These are phyloP conservation scores for Parazoanthus swiftii DNA, from an alignment of 92 coral and sea anemone genomes.

Conservation along the genomic window DNA sequence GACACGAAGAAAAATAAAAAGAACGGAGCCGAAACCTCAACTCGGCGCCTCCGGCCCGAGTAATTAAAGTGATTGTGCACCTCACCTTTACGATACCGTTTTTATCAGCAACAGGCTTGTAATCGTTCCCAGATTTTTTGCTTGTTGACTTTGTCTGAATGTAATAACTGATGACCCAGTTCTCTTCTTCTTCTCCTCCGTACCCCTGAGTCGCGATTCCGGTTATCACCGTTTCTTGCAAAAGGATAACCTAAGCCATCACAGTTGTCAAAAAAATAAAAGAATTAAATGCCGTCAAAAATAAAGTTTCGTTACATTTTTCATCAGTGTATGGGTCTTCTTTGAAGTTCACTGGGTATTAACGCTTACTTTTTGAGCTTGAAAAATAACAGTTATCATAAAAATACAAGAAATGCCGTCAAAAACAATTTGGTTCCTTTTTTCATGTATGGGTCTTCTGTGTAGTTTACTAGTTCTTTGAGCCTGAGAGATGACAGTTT, in stretches of 20 bases:
- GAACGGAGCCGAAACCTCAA: too few species aligned
- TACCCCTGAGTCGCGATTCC: constrained; percentile 37
- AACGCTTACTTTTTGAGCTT: too few species aligned
- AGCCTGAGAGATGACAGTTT: too few species aligned
- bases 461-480: too few species aligned
- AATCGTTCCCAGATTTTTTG: not conserved
- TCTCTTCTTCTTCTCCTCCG: constrained; percentile 20
- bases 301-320: too few species aligned
- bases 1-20: too few species aligned
- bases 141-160: not conserved
- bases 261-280: not conserved
- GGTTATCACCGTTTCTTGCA: constrained; percentile 30
- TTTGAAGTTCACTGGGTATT: too few species aligned
- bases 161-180: constrained; percentile 35
- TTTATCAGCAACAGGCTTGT: constrained; percentile 2
- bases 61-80: too few species aligned
- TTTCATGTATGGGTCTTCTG: too few species aligned
- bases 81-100: not conserved
- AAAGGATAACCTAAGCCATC: constrained; percentile 6
- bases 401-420: not conserved
- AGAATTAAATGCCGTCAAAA: too few species aligned
- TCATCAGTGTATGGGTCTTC: too few species aligned
- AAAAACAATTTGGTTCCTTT: not conserved
- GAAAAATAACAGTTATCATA: not conserved
- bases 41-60: too few species aligned